Evolutionary conservation across 2,797 vertebrate genomes (phyloP).

Genomic region (Scleropages formosus): DNA sequence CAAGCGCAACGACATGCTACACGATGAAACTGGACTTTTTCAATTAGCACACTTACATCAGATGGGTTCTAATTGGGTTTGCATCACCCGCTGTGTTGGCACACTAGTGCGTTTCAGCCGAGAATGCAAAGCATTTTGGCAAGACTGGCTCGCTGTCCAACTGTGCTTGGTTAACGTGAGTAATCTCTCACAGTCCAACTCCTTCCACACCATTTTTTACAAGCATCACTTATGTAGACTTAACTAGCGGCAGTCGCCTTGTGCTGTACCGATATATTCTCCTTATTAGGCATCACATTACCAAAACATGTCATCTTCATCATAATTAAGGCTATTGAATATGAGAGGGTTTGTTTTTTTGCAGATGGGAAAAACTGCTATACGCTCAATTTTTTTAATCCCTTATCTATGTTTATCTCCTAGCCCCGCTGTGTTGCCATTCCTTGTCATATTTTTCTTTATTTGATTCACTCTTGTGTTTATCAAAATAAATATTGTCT

Average conservation of each 20-base stretch:
- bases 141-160: background rate
- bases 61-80: constrained; percentile 24
- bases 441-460: background rate
- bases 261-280: no score
- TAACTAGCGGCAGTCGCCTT: no score
- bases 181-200: background rate
- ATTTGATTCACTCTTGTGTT: background rate
- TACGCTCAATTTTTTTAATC: no score
- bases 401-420: background rate
- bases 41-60: constrained; percentile 5
- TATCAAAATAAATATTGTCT: background rate
- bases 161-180: constrained; percentile 23
- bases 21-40: background rate
- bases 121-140: background rate
- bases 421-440: background rate
- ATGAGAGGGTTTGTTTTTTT: no score
- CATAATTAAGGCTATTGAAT: no score
- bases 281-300: no score
- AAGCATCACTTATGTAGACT: no score
- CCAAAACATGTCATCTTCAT: no score
- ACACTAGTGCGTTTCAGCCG: background rate
- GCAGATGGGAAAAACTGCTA: no score
- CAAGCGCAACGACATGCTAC: background rate
- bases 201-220: no score
- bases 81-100: background rate